Percentiles rank a stretch among this genome's conserved stretches.
These are phyloP conservation scores for Elephas maximus DNA, from an alignment of 2,113 vertebrate genomes.

Conservation along the genomic window DNA sequence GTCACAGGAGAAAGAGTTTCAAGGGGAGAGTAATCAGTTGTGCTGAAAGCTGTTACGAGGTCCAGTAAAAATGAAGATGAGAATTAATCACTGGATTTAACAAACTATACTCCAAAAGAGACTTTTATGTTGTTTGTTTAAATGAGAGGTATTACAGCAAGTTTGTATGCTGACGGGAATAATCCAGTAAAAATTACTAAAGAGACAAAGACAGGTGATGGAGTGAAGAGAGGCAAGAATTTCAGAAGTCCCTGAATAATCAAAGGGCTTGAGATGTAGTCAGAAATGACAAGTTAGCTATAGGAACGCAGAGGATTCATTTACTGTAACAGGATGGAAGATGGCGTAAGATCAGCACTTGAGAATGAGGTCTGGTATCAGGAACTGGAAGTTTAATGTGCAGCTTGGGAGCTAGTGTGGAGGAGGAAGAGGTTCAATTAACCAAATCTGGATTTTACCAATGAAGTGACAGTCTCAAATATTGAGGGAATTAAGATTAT, in stretches of 20 bases:
- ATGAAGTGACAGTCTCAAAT: background rate
- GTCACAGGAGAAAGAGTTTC: constrained; percentile 1
- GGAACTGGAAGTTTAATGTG: background rate
- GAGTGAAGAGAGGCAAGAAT: background rate
- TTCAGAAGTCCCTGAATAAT: constrained; percentile 54
- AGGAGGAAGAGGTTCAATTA: constrained; percentile 15
- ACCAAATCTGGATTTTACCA: background rate
- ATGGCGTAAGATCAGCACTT: constrained; percentile 32
- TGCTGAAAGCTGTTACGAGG: background rate
- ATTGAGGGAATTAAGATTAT: background rate
- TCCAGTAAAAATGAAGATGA: background rate
- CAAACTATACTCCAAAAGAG: background rate
- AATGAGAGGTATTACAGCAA: background rate
- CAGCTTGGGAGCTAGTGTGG: background rate
- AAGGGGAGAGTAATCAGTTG: background rate
- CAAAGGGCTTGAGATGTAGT: background rate
- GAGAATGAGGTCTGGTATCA: constrained; percentile 9
- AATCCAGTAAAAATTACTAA: background rate
- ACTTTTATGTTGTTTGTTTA: background rate
- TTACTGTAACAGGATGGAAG: constrained; percentile 36
- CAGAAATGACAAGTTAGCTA: constrained; percentile 25
- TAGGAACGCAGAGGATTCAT: constrained; percentile 29
- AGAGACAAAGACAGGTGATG: background rate
- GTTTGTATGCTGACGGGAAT: background rate
- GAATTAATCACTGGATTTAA: background rate